Evolutionary conservation across 2,888 invertebrate genomes (phyloP).

Genomic region (Boloria euphrosyne): DNA sequence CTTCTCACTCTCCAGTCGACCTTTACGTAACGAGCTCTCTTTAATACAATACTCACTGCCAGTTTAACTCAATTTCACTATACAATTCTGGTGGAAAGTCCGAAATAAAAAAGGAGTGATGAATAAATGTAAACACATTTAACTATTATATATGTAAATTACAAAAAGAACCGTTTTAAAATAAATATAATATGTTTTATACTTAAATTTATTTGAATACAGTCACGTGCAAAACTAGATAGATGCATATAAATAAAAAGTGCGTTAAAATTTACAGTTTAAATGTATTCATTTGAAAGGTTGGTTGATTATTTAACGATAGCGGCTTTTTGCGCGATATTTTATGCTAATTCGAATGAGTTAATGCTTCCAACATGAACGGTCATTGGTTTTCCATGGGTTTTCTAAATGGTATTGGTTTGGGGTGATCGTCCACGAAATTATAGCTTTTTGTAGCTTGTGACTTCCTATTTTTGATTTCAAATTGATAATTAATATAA

Average conservation of each 20-base stretch:
- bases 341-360: constrained; percentile 36
- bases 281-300: constrained; percentile 36
- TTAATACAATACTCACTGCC: too few relatives aligned
- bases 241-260: constrained; percentile 16
- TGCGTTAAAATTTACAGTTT: constrained; percentile 33
- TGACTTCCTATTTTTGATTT: neutral
- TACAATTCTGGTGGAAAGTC: too few relatives aligned
- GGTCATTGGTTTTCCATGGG: constrained; percentile 34
- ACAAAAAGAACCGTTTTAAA: neutral
- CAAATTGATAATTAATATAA: too few relatives aligned
- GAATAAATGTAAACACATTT: too few relatives aligned
- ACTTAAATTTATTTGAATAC: neutral
- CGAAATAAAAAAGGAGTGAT: too few relatives aligned
- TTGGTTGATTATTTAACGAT: constrained; percentile 32
- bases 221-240: constrained; percentile 3
- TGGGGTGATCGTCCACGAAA: constrained; percentile 9
- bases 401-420: constrained; percentile 30
- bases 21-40: too few relatives aligned
- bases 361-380: constrained; percentile 35
- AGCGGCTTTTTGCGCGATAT: constrained; percentile 35
- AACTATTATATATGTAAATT: neutral
- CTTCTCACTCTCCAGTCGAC: too few relatives aligned
- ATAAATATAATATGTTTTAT: neutral
- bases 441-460: constrained; percentile 1
- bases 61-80: too few relatives aligned